Evolutionary conservation across 2,888 invertebrate genomes (phyloP).

Genomic region (Pollenia labialis): DNA sequence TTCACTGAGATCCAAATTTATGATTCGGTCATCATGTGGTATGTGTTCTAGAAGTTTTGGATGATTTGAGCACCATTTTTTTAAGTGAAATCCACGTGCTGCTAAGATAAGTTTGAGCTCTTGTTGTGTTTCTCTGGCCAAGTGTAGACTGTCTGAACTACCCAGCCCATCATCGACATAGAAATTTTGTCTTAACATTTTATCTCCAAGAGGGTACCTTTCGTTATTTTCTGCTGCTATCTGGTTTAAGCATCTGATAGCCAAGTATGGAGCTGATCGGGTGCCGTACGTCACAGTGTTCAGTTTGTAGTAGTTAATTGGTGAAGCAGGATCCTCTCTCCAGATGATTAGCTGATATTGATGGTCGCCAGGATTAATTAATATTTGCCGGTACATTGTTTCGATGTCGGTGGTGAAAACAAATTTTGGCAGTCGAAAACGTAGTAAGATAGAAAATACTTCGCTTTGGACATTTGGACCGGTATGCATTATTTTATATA

Average conservation of each 20-base stretch:
- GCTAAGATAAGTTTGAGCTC: neutral
- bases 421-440: too few relatives aligned
- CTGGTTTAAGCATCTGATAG: neutral
- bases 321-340: too few relatives aligned
- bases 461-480: too few relatives aligned
- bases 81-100: too few relatives aligned
- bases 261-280: neutral
- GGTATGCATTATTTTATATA: too few relatives aligned
- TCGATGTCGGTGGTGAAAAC: slow-evolving; percentile 25
- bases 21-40: neutral
- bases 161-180: neutral
- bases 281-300: neutral
- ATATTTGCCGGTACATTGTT: neutral
- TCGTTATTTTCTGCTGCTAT: neutral
- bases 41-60: neutral
- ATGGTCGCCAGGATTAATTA: neutral
- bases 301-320: too few relatives aligned
- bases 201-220: too few relatives aligned
- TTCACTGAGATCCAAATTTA: neutral
- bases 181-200: too few relatives aligned
- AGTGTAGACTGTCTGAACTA: neutral
- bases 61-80: neutral
- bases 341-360: slow-evolving; percentile 15
- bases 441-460: too few relatives aligned
- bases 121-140: neutral